Percentiles rank a stretch among this genome's conserved stretches.
Conservation (phyloP, 2,888 invertebrate species). For the Doris montereyensis region DNA sequence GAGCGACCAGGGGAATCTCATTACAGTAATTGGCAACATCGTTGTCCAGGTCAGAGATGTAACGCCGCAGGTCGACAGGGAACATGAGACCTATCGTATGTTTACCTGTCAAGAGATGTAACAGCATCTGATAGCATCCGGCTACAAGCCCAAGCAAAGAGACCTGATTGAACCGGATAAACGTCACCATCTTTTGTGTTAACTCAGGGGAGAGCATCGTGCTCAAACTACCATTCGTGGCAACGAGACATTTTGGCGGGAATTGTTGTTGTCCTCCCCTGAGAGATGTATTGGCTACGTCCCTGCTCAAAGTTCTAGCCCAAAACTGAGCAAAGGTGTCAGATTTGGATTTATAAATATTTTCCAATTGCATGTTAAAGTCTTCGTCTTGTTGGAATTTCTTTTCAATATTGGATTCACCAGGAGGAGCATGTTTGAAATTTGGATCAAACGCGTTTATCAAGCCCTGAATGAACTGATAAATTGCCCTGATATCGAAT, state of each 20-base stretch:
- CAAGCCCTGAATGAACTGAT: conserved; percentile 38
- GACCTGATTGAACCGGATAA: conserved; percentile 31
- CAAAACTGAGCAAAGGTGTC: conserved; percentile 38
- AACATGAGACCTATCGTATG: conserved; percentile 35
- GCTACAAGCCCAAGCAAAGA: conserved; percentile 33
- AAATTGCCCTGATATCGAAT: conserved; percentile 36
- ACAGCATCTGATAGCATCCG: conserved; percentile 34
- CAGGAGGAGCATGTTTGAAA: neutral
- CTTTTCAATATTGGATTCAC: neutral
- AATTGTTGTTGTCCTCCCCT: neutral
- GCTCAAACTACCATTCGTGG: conserved; percentile 24
- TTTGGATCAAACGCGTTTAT: conserved; percentile 31
- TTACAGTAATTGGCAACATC: conserved; percentile 41
- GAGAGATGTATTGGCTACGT: conserved; percentile 25
- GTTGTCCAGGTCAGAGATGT: conserved; percentile 13
- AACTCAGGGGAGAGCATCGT: conserved; percentile 22
- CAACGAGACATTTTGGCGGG: neutral
- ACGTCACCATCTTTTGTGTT: conserved; percentile 24
- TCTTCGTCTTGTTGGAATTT: conserved; percentile 14
- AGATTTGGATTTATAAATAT: conserved; percentile 34
- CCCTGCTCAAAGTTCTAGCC: conserved; percentile 34
- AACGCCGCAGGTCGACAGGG: conserved; percentile 38
- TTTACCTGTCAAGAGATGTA: conserved; percentile 39
- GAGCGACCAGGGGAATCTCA: conserved; percentile 38
- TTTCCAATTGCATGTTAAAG: conserved; percentile 36